These are phyloP conservation scores for Psylliodes chrysocephalus DNA, from an alignment of 2,888 invertebrate species.

Conservation along the genomic window DNA sequence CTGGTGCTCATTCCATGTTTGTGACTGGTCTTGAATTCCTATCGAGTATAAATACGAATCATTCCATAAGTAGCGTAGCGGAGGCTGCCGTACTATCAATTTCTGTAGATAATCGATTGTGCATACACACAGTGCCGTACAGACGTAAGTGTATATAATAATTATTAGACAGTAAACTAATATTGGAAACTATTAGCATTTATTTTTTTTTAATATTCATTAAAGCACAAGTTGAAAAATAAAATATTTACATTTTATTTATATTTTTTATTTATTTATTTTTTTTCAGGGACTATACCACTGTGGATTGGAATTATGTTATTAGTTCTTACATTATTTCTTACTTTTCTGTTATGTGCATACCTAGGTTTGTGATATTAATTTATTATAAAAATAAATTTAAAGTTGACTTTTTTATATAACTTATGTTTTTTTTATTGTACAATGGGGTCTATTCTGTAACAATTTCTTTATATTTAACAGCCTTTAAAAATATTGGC, in stretches of 20 bases:
- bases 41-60: conserved; percentile 79
- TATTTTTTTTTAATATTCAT: too few relatives aligned
- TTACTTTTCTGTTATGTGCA: conserved; percentile 84
- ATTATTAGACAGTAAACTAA: conserved; percentile 9
- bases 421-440: background rate
- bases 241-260: too few relatives aligned
- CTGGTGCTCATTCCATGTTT: conserved; percentile 93
- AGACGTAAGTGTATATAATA: conserved; percentile 78
- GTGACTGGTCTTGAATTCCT: conserved; percentile 96
- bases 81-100: conserved; percentile 94
- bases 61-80: conserved; percentile 76
- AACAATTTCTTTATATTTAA: too few relatives aligned
- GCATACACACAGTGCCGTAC: conserved; percentile 86
- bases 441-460: too few relatives aligned
- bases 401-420: background rate
- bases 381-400: conserved; percentile 18
- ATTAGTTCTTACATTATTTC: conserved; percentile 79
- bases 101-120: conserved; percentile 94
- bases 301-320: conserved; percentile 83
- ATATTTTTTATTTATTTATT: conserved; percentile 46
- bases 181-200: too few relatives aligned
- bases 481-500: too few relatives aligned
- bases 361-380: conserved; percentile 77
- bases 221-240: too few relatives aligned
- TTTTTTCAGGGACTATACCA: conserved; percentile 80